Evolutionary conservation across 2,113 vertebrate species (phyloP).

Genomic region (Callipepla squamata): DNA sequence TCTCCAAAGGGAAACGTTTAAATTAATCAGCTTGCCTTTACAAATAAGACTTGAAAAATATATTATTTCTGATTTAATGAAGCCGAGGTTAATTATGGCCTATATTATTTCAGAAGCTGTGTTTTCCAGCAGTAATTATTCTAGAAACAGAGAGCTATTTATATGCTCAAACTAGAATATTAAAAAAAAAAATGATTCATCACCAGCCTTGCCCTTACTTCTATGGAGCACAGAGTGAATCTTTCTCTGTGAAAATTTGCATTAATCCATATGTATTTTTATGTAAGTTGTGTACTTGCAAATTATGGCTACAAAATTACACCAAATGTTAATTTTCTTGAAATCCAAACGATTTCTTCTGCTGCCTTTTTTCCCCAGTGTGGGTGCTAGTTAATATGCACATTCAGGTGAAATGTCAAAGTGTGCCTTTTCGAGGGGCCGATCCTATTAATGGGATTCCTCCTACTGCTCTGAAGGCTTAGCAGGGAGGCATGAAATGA

Average conservation of each 20-base stretch:
- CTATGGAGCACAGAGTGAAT: constrained; percentile 15
- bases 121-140: constrained; percentile 61
- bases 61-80: constrained; percentile 57
- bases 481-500: not conserved
- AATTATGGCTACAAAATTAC: constrained; percentile 24
- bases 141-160: constrained; percentile 62
- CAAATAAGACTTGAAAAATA: constrained; percentile 54
- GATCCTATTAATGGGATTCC: not conserved
- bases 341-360: constrained; percentile 20
- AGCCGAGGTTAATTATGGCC: constrained; percentile 49
- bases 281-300: constrained; percentile 49
- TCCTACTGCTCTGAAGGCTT: not conserved
- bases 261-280: constrained; percentile 64
- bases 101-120: constrained; percentile 47
- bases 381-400: not conserved
- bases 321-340: constrained; percentile 16
- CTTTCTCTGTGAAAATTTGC: constrained; percentile 49
- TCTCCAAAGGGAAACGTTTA: constrained; percentile 9
- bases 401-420: not conserved
- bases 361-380: not conserved
- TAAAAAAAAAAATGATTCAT: constrained; percentile 53
- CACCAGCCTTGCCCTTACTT: constrained; percentile 42
- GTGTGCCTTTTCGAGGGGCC: not conserved
- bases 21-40: constrained; percentile 54
- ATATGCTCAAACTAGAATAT: constrained; percentile 54